Conservation (phyloP, 1,140 invertebrate genomes). For the Lucilia sericata region DNA sequence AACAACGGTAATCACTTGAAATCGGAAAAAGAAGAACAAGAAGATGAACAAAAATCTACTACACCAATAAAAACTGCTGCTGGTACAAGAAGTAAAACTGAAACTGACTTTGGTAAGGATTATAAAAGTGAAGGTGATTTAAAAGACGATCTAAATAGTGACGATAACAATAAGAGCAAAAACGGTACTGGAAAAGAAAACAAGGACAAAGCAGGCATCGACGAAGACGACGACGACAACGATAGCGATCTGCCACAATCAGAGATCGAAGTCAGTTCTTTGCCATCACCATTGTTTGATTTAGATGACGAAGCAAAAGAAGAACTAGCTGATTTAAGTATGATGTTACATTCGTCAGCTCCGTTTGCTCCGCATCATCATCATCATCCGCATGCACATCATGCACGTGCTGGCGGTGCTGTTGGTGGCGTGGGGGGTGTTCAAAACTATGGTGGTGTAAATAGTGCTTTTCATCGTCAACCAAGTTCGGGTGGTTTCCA, state of each 20-base stretch:
- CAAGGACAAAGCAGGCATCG: neutral
- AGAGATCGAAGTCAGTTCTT: constrained; percentile 48
- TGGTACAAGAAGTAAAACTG: constrained; percentile 49
- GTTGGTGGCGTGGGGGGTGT: constrained; percentile 54
- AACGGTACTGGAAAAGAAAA: constrained; percentile 20
- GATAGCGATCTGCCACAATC: constrained; percentile 56
- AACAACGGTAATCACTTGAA: neutral
- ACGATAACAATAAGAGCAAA: neutral
- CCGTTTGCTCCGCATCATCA: constrained; percentile 56
- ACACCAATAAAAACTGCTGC: neutral
- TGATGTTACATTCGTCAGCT: constrained; percentile 66
- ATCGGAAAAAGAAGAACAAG: constrained; percentile 1
- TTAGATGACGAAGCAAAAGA: constrained; percentile 67
- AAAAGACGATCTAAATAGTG: neutral
- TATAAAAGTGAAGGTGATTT: constrained; percentile 37
- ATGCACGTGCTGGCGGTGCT: constrained; percentile 49
- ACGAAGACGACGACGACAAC: constrained; percentile 35
- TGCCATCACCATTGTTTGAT: constrained; percentile 65
- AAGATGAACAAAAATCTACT: neutral
- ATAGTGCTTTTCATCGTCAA: constrained; percentile 65
- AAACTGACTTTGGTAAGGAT: constrained; percentile 51
- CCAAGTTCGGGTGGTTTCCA: constrained; percentile 60
- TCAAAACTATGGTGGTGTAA: constrained; percentile 51
- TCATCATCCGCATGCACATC: constrained; percentile 42
- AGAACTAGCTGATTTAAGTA: constrained; percentile 62